Conservation (phyloP, 1,140 invertebrate genomes). For the Drosophila rufa region DNA sequence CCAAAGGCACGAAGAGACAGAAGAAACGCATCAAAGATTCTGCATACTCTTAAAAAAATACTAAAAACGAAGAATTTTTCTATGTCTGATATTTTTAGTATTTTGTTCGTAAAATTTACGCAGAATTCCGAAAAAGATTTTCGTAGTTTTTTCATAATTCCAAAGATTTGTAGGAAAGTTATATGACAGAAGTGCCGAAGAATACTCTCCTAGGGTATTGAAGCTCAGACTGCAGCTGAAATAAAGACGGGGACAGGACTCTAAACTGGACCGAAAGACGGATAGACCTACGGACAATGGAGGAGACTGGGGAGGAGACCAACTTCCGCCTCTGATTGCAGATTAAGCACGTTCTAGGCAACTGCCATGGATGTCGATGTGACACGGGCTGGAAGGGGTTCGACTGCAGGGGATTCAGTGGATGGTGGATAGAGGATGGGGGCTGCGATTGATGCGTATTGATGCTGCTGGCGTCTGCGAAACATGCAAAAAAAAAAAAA, state of each 20-base stretch:
- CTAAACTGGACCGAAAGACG: constrained; percentile 39
- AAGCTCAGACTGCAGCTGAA: constrained; percentile 29
- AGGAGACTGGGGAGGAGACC: constrained; percentile 27
- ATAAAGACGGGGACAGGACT: constrained; percentile 27
- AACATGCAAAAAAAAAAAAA: constrained; percentile 62
- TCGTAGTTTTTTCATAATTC: neutral
- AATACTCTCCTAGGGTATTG: constrained; percentile 5
- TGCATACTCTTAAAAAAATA: constrained; percentile 12
- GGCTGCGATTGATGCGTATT: constrained; percentile 74
- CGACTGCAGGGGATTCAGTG: neutral
- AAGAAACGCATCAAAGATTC: constrained; percentile 7
- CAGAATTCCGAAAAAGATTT: too few species aligned
- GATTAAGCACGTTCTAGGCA: constrained; percentile 78
- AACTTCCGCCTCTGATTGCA: constrained; percentile 81
- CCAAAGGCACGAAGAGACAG: constrained; percentile 6
- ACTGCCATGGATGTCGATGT: constrained; percentile 31
- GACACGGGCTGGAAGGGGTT: constrained; percentile 6
- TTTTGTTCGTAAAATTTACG: too few species aligned
- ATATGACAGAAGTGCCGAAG: neutral
- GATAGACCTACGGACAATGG: constrained; percentile 9
- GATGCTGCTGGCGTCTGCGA: constrained; percentile 68
- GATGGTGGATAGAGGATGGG: neutral
- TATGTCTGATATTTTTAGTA: neutral
- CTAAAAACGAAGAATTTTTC: neutral
- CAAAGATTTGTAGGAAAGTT: neutral